Base-by-base conservation (phyloP, 2,797 vertebrate genomes). In the Eutrigla gurnardus region DNA sequence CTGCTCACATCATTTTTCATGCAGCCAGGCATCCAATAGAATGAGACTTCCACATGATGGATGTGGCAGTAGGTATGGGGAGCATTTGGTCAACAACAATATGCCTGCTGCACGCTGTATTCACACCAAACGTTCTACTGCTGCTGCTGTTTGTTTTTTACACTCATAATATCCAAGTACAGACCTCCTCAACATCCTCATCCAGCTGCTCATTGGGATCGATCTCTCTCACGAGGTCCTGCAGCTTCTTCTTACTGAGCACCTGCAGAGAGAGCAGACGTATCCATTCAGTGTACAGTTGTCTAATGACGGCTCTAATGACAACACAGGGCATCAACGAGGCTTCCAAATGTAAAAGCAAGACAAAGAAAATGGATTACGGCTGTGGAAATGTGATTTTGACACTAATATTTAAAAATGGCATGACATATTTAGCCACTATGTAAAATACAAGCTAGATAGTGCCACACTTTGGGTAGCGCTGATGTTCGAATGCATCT, bases 151-250 rank as follows among this genome's bases (percentile, higher is more conserved):
- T 70, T 32, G 45, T 25, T 25, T 25, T 25, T 25, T 25, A 25
- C 25, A 25, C 25, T 25, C 25, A 25, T 25, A 25, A 25, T 25
- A 25, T 25, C 9, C 5, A 25, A 5, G 32, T 15, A 89, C 88
- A n/a, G 6, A 99, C 98, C 94, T 99, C 98, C 73, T 99, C 98
- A 12, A 99, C 98, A 45, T 99, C 98, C 83, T 99, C 98, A 93
- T 99, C 98, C 89, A 99, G 93, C 88, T 99, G 98, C 86, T 99
- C 98, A 0, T 99, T 99, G 0, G 98, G 98, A 88, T 99, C 98
- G 53, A 99, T 97, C 89, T 99, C 98, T 85, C 98, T 95, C 79
- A 99, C 98, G 85, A 99, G 93, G 89, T 99, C 98, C 86, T 99
- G 98, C 70, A 99, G 89, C 81, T 99, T 99, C 95, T 99, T 99